A percentile compares a stretch with the other conserved stretches of the same genome.
phyloP scores from a whole-genome alignment of 2,888 invertebrate genomes.

The Catocala fraxini region DNA sequence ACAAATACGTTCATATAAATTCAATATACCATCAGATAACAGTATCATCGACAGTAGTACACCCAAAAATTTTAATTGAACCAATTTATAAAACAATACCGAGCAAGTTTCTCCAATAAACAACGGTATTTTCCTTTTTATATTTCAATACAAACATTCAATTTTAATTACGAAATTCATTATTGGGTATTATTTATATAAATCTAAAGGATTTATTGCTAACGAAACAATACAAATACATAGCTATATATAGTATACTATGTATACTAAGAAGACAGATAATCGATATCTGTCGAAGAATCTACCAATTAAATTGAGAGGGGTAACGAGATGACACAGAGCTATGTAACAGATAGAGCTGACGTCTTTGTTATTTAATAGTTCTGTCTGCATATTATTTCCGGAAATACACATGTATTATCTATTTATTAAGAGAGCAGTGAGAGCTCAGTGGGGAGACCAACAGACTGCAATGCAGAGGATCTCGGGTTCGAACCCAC shows the following conservation, averaged over 20 bases:
- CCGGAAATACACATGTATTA: too few species aligned
- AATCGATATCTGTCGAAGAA: conserved; percentile 72
- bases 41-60: too few species aligned
- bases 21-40: too few species aligned
- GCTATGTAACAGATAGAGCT: conserved; percentile 38
- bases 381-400: too few species aligned
- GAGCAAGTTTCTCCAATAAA: background rate
- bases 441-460: too few species aligned
- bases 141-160: conserved; percentile 25
- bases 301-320: conserved; percentile 80
- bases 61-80: conserved; percentile 1
- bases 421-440: too few species aligned
- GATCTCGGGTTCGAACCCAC: too few species aligned
- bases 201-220: conserved; percentile 46
- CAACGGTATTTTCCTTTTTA: conserved; percentile 12
- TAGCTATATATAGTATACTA: conserved; percentile 25
- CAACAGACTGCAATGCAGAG: too few species aligned
- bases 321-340: conserved; percentile 66
- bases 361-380: too few species aligned
- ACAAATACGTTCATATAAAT: too few species aligned
- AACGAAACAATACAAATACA: conserved; percentile 35
- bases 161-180: conserved; percentile 45
- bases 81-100: conserved; percentile 11
- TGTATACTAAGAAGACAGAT: conserved; percentile 43
- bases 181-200: conserved; percentile 28